These are phyloP conservation scores for Odontomachus brunneus DNA, from an alignment of 1,140 invertebrate genomes.

Conservation along the genomic window DNA sequence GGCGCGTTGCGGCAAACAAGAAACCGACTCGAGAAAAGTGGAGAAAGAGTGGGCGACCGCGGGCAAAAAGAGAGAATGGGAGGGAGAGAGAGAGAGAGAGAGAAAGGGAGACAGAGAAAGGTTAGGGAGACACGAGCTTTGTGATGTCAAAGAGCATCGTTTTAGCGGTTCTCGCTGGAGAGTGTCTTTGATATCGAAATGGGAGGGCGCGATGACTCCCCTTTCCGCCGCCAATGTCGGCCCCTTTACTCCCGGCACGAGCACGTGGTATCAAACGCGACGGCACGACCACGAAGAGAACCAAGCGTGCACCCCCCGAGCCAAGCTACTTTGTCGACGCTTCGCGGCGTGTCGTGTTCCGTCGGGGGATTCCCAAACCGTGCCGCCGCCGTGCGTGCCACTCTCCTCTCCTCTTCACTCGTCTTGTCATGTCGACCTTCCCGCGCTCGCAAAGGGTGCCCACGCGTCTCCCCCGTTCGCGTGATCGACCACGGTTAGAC, in stretches of 20 bases:
- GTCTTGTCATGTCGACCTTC: background rate
- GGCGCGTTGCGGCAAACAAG: constrained; percentile 54
- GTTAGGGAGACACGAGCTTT: constrained; percentile 28
- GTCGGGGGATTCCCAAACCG: constrained; percentile 67
- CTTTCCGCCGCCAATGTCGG: background rate
- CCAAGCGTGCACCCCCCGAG: constrained; percentile 69
- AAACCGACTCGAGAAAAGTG: constrained; percentile 57
- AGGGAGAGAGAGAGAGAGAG: constrained; percentile 28
- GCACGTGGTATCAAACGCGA: constrained; percentile 58
- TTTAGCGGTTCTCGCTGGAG: constrained; percentile 38
- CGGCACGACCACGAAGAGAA: constrained; percentile 61
- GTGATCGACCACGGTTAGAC: constrained; percentile 33
- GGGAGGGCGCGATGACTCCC: constrained; percentile 12
- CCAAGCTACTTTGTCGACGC: constrained; percentile 68
- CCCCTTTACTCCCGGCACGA: constrained; percentile 44
- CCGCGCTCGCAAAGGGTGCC: constrained; percentile 37
- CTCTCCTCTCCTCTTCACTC: constrained; percentile 30
- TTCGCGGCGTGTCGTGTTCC: constrained; percentile 44
- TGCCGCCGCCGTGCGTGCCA: constrained; percentile 58
- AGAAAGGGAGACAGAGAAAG: background rate
- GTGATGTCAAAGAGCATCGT: constrained; percentile 57
- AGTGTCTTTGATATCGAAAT: constrained; percentile 51
- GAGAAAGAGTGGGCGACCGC: constrained; percentile 40
- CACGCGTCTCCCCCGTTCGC: constrained; percentile 34
- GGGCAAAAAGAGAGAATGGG: constrained; percentile 46